These are phyloP conservation scores for Falco columbarius DNA, from an alignment of 2,797 vertebrate species.

Conservation along the genomic window DNA sequence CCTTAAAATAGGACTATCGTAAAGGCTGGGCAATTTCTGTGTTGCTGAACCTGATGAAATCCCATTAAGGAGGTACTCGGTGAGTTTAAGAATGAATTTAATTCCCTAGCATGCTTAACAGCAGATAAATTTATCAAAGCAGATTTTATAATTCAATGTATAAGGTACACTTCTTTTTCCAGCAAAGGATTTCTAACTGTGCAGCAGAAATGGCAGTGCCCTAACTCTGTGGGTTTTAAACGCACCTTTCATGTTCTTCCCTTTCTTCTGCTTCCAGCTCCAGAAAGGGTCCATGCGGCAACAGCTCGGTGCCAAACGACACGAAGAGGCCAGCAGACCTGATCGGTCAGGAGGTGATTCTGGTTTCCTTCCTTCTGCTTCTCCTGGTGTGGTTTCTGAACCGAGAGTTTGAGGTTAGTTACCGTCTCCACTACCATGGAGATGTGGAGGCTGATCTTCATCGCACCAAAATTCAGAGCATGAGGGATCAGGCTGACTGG, in stretches of 20 bases:
- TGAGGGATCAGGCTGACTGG: conserved; percentile 97
- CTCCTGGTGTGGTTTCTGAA: conserved; percentile 98
- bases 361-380: conserved; percentile 92
- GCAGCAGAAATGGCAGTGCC: not conserved
- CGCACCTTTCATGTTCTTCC: not conserved
- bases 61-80: not conserved
- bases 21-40: not conserved
- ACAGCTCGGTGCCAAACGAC: not conserved
- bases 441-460: conserved; percentile 95
- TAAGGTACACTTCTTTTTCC: not conserved
- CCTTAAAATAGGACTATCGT: not conserved
- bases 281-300: conserved; percentile 50
- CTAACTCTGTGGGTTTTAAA: not conserved
- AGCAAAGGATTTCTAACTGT: not conserved
- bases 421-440: conserved; percentile 97
- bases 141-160: not conserved
- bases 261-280: conserved; percentile 62
- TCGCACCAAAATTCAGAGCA: conserved; percentile 94
- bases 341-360: conserved; percentile 85
- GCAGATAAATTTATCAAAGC: not conserved
- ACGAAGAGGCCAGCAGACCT: conserved; percentile 73
- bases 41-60: not conserved
- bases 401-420: conserved; percentile 96
- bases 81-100: not conserved
- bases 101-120: not conserved